phyloP scores from a whole-genome alignment of 2,797 vertebrate species.

The Arnoldichthys spilopterus region DNA sequence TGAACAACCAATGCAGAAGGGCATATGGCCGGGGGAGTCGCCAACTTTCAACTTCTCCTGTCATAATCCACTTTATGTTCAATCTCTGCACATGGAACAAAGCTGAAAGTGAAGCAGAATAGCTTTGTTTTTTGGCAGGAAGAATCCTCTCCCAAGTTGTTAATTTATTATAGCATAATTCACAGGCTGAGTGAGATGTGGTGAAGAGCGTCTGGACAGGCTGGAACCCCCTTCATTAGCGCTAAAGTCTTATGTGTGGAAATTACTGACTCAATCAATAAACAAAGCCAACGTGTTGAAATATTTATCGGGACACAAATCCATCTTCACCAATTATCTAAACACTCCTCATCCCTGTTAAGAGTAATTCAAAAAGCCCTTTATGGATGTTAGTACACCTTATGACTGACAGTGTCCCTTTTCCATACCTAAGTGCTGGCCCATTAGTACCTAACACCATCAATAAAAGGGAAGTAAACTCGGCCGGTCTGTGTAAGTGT shows the following conservation, averaged over 20 bases:
- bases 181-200: slow-evolving; percentile 79
- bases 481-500: slow-evolving; percentile 57
- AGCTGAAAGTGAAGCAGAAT: slow-evolving; percentile 44
- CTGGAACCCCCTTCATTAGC: slow-evolving; percentile 87
- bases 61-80: slow-evolving; percentile 43
- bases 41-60: slow-evolving; percentile 36
- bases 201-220: slow-evolving; percentile 83
- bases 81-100: slow-evolving; percentile 35
- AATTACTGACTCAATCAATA: slow-evolving; percentile 87
- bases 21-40: background rate
- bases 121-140: slow-evolving; percentile 47
- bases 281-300: slow-evolving; percentile 87
- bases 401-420: slow-evolving; percentile 81
- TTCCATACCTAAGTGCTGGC: slow-evolving; percentile 79
- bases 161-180: slow-evolving; percentile 84
- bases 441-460: slow-evolving; percentile 80
- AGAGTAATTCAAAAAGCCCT: slow-evolving; percentile 84
- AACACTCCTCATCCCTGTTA: slow-evolving; percentile 84
- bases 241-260: slow-evolving; percentile 81
- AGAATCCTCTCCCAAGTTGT: slow-evolving; percentile 74
- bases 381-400: slow-evolving; percentile 84
- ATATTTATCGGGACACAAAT: slow-evolving; percentile 85
- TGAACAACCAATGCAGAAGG: slow-evolving; percentile 22
- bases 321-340: slow-evolving; percentile 80
- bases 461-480: slow-evolving; percentile 75